phyloP scores from a whole-genome alignment of 2,888 invertebrate species.

The Leucozona laternaria region DNA sequence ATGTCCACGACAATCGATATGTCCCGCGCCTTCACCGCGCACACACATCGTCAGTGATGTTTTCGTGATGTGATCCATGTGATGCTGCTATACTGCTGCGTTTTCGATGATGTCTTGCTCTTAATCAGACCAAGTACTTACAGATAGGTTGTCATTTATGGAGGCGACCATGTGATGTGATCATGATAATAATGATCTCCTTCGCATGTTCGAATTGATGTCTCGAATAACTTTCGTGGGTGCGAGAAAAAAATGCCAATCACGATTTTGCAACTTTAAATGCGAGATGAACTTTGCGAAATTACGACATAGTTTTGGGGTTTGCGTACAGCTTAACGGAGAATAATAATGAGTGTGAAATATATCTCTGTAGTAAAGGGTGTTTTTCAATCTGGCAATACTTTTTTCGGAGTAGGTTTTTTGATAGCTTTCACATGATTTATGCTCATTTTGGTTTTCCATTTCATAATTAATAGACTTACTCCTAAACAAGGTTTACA shows the following conservation, averaged over 20 bases:
- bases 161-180: slow-evolving; percentile 74
- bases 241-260: slow-evolving; percentile 64
- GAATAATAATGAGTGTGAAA: no score
- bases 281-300: slow-evolving; percentile 30
- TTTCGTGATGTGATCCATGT: slow-evolving; percentile 14
- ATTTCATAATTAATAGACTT: no score
- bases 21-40: no score
- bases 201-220: slow-evolving; percentile 49
- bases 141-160: slow-evolving; percentile 68
- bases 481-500: no score
- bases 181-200: slow-evolving; percentile 69
- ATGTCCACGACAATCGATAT: slow-evolving; percentile 77
- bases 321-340: no score
- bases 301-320: background rate
- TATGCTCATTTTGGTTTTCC: no score
- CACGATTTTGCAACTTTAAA: background rate
- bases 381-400: no score
- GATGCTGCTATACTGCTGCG: background rate
- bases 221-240: slow-evolving; percentile 33
- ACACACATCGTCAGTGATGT: slow-evolving; percentile 77
- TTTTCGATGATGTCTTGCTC: slow-evolving; percentile 59
- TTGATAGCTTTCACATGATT: no score
- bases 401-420: no score
- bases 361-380: no score
- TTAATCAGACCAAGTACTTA: slow-evolving; percentile 62